phyloP scores from a whole-genome alignment of 2,113 vertebrate species.

The Zosterops borbonicus region DNA sequence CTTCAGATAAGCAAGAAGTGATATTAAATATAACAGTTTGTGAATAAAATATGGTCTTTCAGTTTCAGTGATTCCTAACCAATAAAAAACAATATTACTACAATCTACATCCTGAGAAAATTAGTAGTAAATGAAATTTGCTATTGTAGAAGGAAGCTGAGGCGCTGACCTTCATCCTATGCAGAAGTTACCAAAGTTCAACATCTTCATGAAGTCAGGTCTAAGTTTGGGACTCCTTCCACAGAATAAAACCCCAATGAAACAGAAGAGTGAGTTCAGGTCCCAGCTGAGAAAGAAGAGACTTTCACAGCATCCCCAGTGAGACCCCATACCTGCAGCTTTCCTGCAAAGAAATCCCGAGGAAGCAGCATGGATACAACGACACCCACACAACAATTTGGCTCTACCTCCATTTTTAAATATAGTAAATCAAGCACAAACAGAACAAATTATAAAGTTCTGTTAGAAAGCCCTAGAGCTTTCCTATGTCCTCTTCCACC shows the following conservation, averaged over 20 bases:
- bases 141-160: background rate
- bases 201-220: background rate
- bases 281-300: background rate
- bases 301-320: background rate
- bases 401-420: background rate
- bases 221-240: background rate
- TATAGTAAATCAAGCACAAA: background rate
- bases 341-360: background rate
- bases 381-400: fast-evolving
- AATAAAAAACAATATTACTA: background rate
- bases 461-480: background rate
- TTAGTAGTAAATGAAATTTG: background rate
- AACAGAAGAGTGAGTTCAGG: background rate
- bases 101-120: background rate
- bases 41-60: background rate
- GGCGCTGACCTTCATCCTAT: background rate
- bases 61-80: background rate
- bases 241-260: background rate
- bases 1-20: background rate
- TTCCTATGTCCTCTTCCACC: background rate
- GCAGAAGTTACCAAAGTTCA: background rate
- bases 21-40: background rate
- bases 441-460: background rate
- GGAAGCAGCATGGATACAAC: background rate
- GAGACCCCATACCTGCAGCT: background rate